Conservation (phyloP, 2,113 vertebrate genomes). For the Trinectes maculatus region DNA sequence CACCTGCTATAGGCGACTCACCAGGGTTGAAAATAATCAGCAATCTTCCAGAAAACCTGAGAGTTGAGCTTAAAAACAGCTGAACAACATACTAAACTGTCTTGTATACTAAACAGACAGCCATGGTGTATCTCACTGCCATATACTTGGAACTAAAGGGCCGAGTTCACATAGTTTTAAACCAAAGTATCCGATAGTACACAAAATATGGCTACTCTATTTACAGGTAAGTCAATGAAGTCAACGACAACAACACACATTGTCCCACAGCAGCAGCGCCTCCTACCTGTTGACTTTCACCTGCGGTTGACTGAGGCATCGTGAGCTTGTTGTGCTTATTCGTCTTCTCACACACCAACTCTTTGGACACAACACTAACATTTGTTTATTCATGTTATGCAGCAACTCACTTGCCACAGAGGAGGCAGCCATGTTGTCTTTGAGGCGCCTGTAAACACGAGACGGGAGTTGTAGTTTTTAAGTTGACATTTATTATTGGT, state of each 20-base stretch:
- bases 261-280: not conserved
- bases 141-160: no score
- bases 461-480: conserved; percentile 73
- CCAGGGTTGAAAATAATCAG: no score
- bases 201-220: not conserved
- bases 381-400: conserved; percentile 53
- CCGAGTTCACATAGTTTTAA: not conserved
- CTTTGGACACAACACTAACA: conserved; percentile 35
- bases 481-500: not conserved
- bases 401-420: conserved; percentile 45
- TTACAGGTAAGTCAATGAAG: not conserved
- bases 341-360: conserved; percentile 27
- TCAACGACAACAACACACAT: not conserved
- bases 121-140: no score
- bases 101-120: no score
- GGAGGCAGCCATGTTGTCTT: conserved; percentile 74
- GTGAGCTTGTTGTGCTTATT: conserved; percentile 44
- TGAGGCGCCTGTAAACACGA: rapidly evolving
- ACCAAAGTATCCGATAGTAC: not conserved
- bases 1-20: no score
- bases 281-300: conserved; percentile 52
- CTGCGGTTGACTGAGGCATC: conserved; percentile 39
- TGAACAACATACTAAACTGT: no score
- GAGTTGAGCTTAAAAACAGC: no score
- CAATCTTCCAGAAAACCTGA: no score